Evolutionary conservation across 2,888 invertebrate species (phyloP).

Genomic region (Venusia cambrica): DNA sequence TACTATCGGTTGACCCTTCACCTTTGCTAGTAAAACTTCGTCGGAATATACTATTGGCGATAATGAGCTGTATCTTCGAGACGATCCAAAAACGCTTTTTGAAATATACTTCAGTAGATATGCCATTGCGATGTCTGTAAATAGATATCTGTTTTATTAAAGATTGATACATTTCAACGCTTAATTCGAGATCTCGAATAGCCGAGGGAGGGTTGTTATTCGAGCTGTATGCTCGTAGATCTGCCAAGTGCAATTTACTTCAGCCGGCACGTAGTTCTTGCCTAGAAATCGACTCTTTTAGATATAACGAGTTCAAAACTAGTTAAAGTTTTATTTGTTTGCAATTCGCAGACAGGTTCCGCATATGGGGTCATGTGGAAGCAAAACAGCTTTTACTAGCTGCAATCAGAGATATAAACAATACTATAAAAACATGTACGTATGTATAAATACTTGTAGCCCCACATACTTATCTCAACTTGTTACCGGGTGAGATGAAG

Average conservation of each 20-base stretch:
- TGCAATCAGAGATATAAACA: too few relatives aligned
- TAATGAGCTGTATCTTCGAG: constrained; percentile 39
- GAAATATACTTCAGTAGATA: constrained; percentile 46
- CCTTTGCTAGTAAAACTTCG: constrained; percentile 85
- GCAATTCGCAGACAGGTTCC: constrained; percentile 1
- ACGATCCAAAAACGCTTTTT: constrained; percentile 34
- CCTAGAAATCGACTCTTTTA: constrained; percentile 23
- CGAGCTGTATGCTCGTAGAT: constrained; percentile 8
- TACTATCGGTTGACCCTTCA: constrained; percentile 87
- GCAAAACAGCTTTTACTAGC: too few relatives aligned
- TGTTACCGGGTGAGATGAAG: too few relatives aligned
- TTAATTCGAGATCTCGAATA: too few relatives aligned
- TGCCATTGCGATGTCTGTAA: constrained; percentile 52
- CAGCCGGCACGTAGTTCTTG: constrained; percentile 21
- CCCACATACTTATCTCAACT: too few relatives aligned
- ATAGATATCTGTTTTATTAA: constrained; percentile 40
- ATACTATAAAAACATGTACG: too few relatives aligned
- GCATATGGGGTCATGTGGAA: too few relatives aligned
- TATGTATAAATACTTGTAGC: too few relatives aligned
- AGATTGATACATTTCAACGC: too few relatives aligned
- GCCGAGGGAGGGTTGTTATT: constrained; percentile 31
- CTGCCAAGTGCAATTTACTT: constrained; percentile 29
- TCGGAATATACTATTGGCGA: constrained; percentile 69
- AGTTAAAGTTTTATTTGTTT: constrained; percentile 13
- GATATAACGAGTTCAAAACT: constrained; percentile 19